These are phyloP conservation scores for Orchestes rusci DNA, from an alignment of 2,888 invertebrate genomes.

Conservation along the genomic window DNA sequence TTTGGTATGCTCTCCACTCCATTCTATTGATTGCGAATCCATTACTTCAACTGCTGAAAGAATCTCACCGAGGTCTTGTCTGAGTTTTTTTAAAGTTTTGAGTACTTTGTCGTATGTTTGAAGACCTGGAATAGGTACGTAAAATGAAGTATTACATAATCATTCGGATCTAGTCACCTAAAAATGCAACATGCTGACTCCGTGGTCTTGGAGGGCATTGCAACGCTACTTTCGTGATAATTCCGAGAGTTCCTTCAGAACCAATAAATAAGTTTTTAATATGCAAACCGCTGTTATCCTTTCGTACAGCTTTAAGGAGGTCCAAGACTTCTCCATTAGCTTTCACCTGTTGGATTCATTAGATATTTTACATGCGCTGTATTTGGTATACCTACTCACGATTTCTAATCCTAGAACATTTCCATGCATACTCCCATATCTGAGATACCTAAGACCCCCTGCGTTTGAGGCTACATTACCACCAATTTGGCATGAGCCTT, in stretches of 20 bases:
- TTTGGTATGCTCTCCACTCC: slow-evolving; percentile 54
- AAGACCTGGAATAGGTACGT: slow-evolving; percentile 51
- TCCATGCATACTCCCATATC: slow-evolving; percentile 92
- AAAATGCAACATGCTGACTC: slow-evolving; percentile 28
- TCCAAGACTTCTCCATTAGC: slow-evolving; percentile 81
- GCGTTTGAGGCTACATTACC: slow-evolving; percentile 95
- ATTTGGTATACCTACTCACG: too few species aligned
- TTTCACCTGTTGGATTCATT: too few species aligned
- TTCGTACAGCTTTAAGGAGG: slow-evolving; percentile 76
- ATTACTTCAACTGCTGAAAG: slow-evolving; percentile 94
- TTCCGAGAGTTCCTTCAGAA: slow-evolving; percentile 92
- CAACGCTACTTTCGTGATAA: slow-evolving; percentile 86
- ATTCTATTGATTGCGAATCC: slow-evolving; percentile 64
- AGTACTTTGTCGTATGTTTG: slow-evolving; percentile 71
- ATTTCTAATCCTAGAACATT: slow-evolving; percentile 86
- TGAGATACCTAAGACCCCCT: slow-evolving; percentile 81
- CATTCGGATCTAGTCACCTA: slow-evolving; percentile 23
- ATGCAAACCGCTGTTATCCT: slow-evolving; percentile 97
- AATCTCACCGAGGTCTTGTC: slow-evolving; percentile 73
- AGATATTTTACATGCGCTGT: too few species aligned
- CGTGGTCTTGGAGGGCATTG: slow-evolving; percentile 78
- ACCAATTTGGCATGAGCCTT: slow-evolving; percentile 91
- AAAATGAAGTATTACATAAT: not conserved
- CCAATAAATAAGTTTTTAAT: slow-evolving; percentile 95
- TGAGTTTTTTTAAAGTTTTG: slow-evolving; percentile 66